phyloP scores from a whole-genome alignment of 2,113 vertebrate species.

The Aptenodytes patagonicus region DNA sequence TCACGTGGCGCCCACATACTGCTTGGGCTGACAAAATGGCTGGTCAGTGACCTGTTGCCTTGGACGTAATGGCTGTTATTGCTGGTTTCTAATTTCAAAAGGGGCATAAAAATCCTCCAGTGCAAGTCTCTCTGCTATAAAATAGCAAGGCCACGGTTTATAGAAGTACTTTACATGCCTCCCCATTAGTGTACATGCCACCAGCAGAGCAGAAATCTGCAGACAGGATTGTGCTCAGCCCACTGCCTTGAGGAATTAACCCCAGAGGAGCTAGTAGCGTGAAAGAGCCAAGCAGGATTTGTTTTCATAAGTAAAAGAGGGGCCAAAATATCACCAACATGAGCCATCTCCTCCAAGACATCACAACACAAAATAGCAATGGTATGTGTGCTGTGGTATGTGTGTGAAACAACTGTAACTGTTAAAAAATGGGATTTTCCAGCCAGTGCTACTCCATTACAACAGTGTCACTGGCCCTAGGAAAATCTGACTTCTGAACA shows the following conservation, averaged over 20 bases:
- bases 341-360: neutral
- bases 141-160: neutral
- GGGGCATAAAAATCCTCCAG: neutral
- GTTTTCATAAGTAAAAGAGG: neutral
- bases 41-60: neutral
- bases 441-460: neutral
- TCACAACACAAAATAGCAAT: neutral
- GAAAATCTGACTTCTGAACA: neutral
- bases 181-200: neutral
- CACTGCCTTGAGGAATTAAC: neutral
- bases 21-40: neutral
- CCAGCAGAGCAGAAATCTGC: neutral
- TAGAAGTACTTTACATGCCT: neutral
- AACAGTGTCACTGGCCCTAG: neutral
- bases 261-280: neutral
- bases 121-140: neutral
- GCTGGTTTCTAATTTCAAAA: conserved; percentile 22
- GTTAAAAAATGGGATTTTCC: neutral
- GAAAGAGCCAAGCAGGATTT: neutral
- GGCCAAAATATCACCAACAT: neutral
- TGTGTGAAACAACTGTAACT: neutral
- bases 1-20: neutral
- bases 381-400: no score
- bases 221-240: neutral
- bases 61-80: neutral